Conservation (phyloP, 2,113 vertebrate genomes). For the Engraulis encrasicolus region DNA sequence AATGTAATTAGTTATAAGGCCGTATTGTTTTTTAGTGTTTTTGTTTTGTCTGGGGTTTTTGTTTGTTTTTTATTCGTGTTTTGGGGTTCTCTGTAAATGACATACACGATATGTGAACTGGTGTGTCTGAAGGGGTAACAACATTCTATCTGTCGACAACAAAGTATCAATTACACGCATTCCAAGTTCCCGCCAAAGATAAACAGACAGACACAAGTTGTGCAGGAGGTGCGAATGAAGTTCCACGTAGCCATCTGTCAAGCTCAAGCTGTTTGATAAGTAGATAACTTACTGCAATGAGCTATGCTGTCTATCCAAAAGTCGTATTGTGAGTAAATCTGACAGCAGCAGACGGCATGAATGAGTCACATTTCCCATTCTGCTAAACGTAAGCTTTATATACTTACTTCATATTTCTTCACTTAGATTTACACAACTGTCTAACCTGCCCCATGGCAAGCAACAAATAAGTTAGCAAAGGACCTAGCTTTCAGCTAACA, state of each 20-base stretch:
- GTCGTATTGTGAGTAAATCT: neutral
- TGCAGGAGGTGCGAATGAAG: too few species aligned
- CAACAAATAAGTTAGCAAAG: neutral
- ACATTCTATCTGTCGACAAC: neutral
- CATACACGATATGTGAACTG: too few species aligned
- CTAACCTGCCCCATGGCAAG: neutral
- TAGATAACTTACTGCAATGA: neutral
- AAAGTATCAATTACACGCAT: neutral
- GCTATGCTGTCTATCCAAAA: neutral
- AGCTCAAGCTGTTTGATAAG: neutral
- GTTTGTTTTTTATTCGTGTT: too few species aligned
- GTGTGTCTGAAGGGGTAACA: neutral
- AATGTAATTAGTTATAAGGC: too few species aligned
- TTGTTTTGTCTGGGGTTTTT: too few species aligned
- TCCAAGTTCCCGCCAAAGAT: neutral
- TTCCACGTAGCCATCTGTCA: neutral
- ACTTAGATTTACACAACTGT: neutral
- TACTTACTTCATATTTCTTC: neutral
- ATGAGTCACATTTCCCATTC: neutral
- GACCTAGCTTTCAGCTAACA: neutral
- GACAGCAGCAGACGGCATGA: neutral
- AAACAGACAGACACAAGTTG: neutral
- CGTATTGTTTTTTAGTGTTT: too few species aligned
- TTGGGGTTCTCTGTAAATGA: too few species aligned
- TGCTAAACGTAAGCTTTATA: neutral